Conservation (phyloP, 2,797 vertebrate genomes). For the Pipistrellus nathusii region DNA sequence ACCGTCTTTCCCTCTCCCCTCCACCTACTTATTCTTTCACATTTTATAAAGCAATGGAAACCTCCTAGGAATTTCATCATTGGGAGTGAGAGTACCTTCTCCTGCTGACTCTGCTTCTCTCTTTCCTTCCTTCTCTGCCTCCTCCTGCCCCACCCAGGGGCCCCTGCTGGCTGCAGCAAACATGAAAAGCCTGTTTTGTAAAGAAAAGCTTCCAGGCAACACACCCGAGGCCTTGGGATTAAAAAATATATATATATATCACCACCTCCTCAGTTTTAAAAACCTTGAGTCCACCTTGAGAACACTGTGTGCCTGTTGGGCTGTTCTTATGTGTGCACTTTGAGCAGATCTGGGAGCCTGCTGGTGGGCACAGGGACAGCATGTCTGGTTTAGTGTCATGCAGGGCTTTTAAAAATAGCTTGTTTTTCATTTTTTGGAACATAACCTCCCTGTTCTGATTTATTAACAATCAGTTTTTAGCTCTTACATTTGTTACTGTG, state of each 20-base stretch:
- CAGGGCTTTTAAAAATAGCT: constrained; percentile 73
- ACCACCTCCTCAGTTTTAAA: neutral
- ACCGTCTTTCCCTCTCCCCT: neutral
- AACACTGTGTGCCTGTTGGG: neutral
- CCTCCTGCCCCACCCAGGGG: neutral
- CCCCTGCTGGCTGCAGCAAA: neutral
- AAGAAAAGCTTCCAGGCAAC: constrained; percentile 28
- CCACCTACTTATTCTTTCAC: neutral
- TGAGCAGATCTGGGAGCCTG: neutral
- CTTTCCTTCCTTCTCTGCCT: neutral
- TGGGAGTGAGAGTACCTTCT: neutral
- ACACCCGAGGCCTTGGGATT: neutral
- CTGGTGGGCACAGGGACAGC: neutral
- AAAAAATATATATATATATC: neutral
- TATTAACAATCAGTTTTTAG: constrained; percentile 65
- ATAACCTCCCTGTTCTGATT: constrained; percentile 58
- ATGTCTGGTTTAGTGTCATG: constrained; percentile 34
- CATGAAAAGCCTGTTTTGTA: constrained; percentile 53
- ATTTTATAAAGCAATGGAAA: neutral
- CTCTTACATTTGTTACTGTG: constrained; percentile 2
- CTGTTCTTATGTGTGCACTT: neutral
- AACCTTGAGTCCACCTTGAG: neutral
- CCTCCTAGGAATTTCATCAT: neutral
- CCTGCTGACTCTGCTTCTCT: neutral
- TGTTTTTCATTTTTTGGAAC: constrained; percentile 68